Evolutionary conservation across 2,113 vertebrate species (phyloP).

Genomic region (Passer domesticus): DNA sequence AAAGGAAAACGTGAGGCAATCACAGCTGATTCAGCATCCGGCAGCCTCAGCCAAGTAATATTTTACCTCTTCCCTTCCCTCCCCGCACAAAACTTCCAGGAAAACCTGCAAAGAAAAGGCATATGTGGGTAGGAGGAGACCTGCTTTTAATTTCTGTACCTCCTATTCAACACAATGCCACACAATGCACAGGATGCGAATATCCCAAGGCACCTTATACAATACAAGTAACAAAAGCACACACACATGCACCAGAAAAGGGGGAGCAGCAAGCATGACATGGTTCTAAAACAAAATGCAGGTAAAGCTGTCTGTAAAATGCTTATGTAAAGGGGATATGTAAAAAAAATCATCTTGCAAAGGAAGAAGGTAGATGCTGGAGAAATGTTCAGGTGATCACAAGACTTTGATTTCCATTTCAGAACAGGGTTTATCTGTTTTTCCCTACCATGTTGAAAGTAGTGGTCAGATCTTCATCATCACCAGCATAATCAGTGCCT

Average conservation of each 20-base stretch:
- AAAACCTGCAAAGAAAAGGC: constrained; percentile 72
- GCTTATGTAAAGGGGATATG: neutral
- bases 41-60: constrained; percentile 55
- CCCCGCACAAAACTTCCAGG: constrained; percentile 65
- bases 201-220: constrained; percentile 72
- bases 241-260: constrained; percentile 36
- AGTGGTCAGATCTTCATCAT: neutral
- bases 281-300: neutral
- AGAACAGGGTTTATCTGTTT: neutral
- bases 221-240: constrained; percentile 61
- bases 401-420: neutral
- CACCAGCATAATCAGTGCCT: neutral
- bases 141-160: constrained; percentile 67
- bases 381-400: neutral
- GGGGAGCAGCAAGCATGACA: constrained; percentile 2
- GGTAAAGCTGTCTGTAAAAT: constrained; percentile 7
- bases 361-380: neutral
- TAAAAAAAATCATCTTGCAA: neutral
- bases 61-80: constrained; percentile 70
- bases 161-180: constrained; percentile 70
- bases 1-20: constrained; percentile 68
- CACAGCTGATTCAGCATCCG: constrained; percentile 67
- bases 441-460: neutral
- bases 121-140: constrained; percentile 68
- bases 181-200: constrained; percentile 72